Base-by-base conservation (phyloP, 2,888 invertebrate species). In the Eurytoma californica region DNA sequence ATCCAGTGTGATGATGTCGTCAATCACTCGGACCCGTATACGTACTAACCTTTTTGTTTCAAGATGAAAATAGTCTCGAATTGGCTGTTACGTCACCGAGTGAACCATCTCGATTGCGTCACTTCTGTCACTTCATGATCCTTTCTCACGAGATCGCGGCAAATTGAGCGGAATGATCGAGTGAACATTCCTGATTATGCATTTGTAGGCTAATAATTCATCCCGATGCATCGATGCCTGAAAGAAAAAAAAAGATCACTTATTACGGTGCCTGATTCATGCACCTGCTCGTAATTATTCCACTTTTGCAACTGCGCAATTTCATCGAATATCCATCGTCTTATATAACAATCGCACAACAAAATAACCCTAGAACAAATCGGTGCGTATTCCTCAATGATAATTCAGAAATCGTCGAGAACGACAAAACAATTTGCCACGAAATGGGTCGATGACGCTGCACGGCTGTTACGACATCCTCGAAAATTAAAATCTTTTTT, bases 71-170 rank as follows among this genome's bases (percentile, higher is more conserved):
- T 51, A 72, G 61, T 57, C 30, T 49, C 47, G 30, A 63, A 72
- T 55, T 55, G 47, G 63, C 28, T n/a, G n/a, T 73, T 73, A 65
- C 61, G 72, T 13, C 18, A 51, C 14, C 16, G 4, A 13, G 5
- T 51, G 53, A 18, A 70, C 51, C 60, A 20, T 28, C 58, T 72
- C 60, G 63, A 77, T 80, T 80, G 63, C 67, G 81, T 81, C 75
- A 57, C 18, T 30, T 72, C 73, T 80, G 80, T 77, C 73, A 72
- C 76, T 53, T 77, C 72, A 47, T 60, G 72, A 73, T 74, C 53
- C 20, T 55, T 73, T 65, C 72, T 73, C 72, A 73, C 65, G 72
- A 65, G 20, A 73, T 65, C 65, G 16, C 55, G 55, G 53, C 47
- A 63, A 73, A 73, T 73, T 73, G 47, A 77, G 55, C 65, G 57